phyloP scores from a whole-genome alignment of 1,140 invertebrate species.

The Choristoneura fumiferana region DNA sequence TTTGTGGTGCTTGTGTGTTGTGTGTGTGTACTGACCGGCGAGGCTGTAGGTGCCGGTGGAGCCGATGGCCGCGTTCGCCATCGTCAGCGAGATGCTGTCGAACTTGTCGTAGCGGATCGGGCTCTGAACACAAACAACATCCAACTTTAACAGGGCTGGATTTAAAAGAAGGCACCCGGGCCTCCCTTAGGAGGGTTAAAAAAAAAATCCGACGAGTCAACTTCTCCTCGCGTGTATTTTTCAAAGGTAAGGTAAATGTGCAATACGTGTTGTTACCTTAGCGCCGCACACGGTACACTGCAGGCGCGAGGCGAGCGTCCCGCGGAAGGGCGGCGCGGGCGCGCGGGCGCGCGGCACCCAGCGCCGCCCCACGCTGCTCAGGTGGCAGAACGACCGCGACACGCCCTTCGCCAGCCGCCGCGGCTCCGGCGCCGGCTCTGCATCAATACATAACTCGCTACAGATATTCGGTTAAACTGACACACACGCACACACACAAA shows the following conservation, averaged over 20 bases:
- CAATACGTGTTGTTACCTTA: too few relatives aligned
- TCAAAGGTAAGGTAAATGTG: too few relatives aligned
- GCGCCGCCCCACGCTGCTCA: constrained; percentile 60
- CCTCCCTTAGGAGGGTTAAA: too few relatives aligned
- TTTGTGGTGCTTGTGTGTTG: too few relatives aligned
- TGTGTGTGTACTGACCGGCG: constrained; percentile 42
- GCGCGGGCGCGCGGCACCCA: constrained; percentile 46
- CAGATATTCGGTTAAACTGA: not conserved
- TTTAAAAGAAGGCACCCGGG: too few relatives aligned
- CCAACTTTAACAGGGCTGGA: not conserved
- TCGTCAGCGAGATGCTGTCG: constrained; percentile 89
- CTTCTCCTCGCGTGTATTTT: too few relatives aligned
- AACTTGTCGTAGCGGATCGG: constrained; percentile 93
- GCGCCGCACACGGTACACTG: constrained; percentile 89
- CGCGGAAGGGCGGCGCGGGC: constrained; percentile 73
- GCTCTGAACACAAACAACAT: constrained; percentile 79
- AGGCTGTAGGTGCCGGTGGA: constrained; percentile 75
- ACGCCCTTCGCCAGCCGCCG: constrained; percentile 55
- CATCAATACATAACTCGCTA: too few relatives aligned
- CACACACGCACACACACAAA: too few relatives aligned
- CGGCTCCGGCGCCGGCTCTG: constrained; percentile 30
- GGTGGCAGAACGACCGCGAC: constrained; percentile 71
- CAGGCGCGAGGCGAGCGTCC: constrained; percentile 91
- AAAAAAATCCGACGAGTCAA: too few relatives aligned
- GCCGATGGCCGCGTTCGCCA: constrained; percentile 80